Evolutionary conservation across 2,113 vertebrate species (phyloP).

Genomic region (Xiphorhynchus elegans): DNA sequence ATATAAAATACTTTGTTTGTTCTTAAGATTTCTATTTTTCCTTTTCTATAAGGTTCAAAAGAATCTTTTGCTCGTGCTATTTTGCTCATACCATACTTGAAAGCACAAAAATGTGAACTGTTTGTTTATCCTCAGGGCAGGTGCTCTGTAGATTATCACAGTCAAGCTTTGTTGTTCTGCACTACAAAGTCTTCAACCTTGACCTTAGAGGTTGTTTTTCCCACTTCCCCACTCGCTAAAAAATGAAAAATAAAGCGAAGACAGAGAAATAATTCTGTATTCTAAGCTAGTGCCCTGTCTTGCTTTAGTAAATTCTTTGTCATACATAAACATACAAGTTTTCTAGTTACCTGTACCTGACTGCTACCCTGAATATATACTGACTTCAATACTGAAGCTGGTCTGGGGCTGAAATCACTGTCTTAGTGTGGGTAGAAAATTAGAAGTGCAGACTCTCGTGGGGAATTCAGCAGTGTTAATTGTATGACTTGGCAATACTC

Average conservation of each 20-base stretch:
- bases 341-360: background rate
- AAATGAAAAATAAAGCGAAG: background rate
- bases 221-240: background rate
- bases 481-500: slow-evolving; percentile 24
- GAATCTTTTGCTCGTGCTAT: background rate
- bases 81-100: slow-evolving; percentile 22
- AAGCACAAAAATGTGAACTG: slow-evolving; percentile 50
- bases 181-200: slow-evolving; percentile 41
- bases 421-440: background rate
- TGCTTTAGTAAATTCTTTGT: background rate
- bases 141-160: slow-evolving; percentile 61
- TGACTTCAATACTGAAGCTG: background rate
- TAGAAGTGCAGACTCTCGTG: background rate
- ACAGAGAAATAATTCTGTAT: slow-evolving; percentile 9
- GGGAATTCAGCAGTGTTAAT: slow-evolving; percentile 21
- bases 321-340: background rate
- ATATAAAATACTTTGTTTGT: slow-evolving; percentile 4
- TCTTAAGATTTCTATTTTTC: slow-evolving; percentile 9
- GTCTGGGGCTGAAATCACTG: background rate
- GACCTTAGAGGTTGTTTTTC: slow-evolving; percentile 35
- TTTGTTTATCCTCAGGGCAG: slow-evolving; percentile 68
- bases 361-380: background rate
- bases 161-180: slow-evolving; percentile 41
- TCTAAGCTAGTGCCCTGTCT: background rate
- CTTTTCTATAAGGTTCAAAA: slow-evolving; percentile 42